Evolutionary conservation across 1,140 invertebrate genomes (phyloP).

Genomic region (Drosophila kurseongensis): DNA sequence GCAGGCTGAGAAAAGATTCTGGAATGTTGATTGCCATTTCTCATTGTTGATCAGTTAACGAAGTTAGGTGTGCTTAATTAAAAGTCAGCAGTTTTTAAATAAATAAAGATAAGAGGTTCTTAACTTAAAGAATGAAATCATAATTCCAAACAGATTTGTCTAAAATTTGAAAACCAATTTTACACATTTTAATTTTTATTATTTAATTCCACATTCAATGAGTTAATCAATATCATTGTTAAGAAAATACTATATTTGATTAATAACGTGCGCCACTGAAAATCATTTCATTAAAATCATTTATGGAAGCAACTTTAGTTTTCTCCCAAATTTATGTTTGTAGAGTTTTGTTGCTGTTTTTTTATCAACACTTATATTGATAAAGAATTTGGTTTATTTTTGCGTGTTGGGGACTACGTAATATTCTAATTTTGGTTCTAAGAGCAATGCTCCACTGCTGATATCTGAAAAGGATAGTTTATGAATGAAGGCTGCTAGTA

Average conservation of each 20-base stretch:
- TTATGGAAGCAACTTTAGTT: conserved; percentile 23
- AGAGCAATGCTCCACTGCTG: conserved; percentile 26
- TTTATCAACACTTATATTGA: conserved; percentile 51
- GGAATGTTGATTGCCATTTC: conserved; percentile 16
- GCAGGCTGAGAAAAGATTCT: conserved; percentile 31
- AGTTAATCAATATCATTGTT: background rate
- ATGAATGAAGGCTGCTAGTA: background rate
- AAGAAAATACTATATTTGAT: background rate
- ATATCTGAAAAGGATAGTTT: conserved; percentile 15
- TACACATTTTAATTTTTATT: background rate
- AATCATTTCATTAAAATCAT: conserved; percentile 17
- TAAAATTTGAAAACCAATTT: no score
- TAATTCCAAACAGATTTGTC: no score
- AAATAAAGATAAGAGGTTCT: background rate
- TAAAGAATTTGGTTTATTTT: conserved; percentile 29
- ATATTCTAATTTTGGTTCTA: conserved; percentile 66
- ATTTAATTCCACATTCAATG: background rate
- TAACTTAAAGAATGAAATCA: background rate
- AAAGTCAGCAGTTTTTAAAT: conserved; percentile 1
- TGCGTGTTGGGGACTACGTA: conserved; percentile 44
- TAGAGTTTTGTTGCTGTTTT: conserved; percentile 6
- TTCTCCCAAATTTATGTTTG: conserved; percentile 13
- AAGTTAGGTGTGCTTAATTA: conserved; percentile 3
- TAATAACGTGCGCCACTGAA: no score
- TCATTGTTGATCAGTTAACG: conserved; percentile 30